Evolutionary conservation across 1,140 invertebrate species (phyloP), one percentile per base, ranked within the genome.

Genomic region (Chironomus striatipennis): DNA sequence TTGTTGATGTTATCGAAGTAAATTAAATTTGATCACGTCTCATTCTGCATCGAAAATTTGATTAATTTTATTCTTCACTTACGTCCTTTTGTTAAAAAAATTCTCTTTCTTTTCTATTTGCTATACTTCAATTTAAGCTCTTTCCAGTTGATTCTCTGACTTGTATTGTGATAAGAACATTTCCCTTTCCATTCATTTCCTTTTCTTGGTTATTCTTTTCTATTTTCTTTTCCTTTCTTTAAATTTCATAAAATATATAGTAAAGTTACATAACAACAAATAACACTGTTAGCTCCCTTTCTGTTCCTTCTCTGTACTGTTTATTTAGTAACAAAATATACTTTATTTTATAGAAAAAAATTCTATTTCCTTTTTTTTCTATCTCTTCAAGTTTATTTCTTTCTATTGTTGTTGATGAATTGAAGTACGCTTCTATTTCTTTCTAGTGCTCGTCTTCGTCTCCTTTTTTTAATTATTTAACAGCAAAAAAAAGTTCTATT

Each of bases 1-100:
- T 57, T 57, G 47, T 57, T 57, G 47, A 57, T 57, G 47, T 57
- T 57, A n/a, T 57, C 47, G 43, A 57, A 57, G 17, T 20, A 18
- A 70, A 70, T 70, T 70, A 70, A 70, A 70, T 70, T 70, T 70
- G 65, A 70, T 70, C 65, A 70, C 65, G 65, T 70, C 20, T 12
- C 18, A 21, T 70, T 70, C 20, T 70, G 65, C 17, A 18, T 20
- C 18, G 8, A 17, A 70, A 70, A 70, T 70, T 70, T 70, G 65
- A 70, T 70, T 70, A 70, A 70, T 70, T 20, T 70, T n/a, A 18
- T 17, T 21, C 17, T 70, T 10, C 10, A 18, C 17, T 70, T 10
- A 17, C 24, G 24, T n/a, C 24, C 24, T 34, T 34, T 34, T 34
- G 1, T 34, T 34, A 34, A 1, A 34, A 5, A n/a, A 43, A 7